phyloP scores from a whole-genome alignment of 2,888 invertebrate genomes.

The Ctenicera cuprea region DNA sequence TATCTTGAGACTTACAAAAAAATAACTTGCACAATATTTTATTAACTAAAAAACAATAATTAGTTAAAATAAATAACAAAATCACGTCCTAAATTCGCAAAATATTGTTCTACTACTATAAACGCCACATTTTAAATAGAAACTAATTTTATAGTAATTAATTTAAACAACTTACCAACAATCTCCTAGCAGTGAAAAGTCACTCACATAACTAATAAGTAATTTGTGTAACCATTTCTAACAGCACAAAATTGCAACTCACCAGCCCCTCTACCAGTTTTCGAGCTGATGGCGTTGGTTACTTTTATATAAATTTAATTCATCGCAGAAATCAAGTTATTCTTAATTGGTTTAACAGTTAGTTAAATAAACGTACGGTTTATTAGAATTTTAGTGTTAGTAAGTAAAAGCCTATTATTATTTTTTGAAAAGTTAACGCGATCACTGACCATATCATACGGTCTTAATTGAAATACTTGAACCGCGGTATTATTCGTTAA shows the following conservation, averaged over 20 bases:
- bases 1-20: too few relatives aligned
- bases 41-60: too few relatives aligned
- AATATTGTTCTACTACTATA: too few relatives aligned
- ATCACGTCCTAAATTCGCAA: too few relatives aligned
- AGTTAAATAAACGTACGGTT: not conserved
- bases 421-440: conserved; percentile 5
- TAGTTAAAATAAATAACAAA: too few relatives aligned
- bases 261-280: not conserved
- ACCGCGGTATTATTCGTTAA: conserved; percentile 52
- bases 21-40: too few relatives aligned
- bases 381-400: conserved; percentile 4
- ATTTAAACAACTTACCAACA: not conserved
- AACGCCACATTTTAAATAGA: too few relatives aligned
- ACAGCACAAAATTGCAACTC: not conserved
- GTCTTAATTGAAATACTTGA: conserved; percentile 48
- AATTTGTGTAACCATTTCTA: not conserved
- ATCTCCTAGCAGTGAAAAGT: not conserved
- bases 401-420: not conserved
- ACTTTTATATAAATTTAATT: not conserved
- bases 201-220: not conserved
- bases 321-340: not conserved
- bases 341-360: conserved; percentile 13
- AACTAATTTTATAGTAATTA: too few relatives aligned
- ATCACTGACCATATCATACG: conserved; percentile 51
- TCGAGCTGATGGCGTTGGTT: not conserved